A percentile compares a stretch with the other conserved stretches of the same genome.
Evolutionary conservation across 2,797 vertebrate species (phyloP).

Genomic region (Melopsittacus undulatus): DNA sequence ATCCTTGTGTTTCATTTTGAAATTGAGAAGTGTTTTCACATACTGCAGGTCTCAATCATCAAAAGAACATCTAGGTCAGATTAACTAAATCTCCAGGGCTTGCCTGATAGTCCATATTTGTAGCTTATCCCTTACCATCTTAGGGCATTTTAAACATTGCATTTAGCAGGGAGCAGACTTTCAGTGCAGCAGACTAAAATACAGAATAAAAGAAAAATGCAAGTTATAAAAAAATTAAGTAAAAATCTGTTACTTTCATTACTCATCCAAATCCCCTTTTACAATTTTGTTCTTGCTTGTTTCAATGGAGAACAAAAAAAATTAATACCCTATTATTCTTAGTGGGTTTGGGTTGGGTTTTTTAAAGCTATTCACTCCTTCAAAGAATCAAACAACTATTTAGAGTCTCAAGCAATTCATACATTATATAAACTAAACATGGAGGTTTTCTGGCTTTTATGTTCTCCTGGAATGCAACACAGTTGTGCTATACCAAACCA

Average conservation of each 20-base stretch:
- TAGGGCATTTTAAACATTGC: slow-evolving; percentile 75
- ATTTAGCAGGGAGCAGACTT: slow-evolving; percentile 51
- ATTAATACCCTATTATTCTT: not conserved
- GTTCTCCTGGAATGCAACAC: not conserved
- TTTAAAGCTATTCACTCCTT: not conserved
- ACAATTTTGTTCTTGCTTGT: not conserved
- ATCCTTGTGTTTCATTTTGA: slow-evolving; percentile 78
- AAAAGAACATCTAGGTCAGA: slow-evolving; percentile 89
- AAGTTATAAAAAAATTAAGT: not conserved
- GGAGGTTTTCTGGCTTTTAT: not conserved
- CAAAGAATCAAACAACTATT: not conserved
- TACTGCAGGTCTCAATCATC: slow-evolving; percentile 81
- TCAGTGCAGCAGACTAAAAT: not conserved
- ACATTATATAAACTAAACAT: not conserved
- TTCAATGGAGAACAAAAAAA: not conserved
- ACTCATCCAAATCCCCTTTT: not conserved
- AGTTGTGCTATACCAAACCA: not conserved
- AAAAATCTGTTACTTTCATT: not conserved
- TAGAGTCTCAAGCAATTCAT: not conserved
- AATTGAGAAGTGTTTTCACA: slow-evolving; percentile 80
- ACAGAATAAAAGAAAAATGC: not conserved
- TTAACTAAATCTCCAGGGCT: slow-evolving; percentile 82
- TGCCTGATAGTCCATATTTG: slow-evolving; percentile 73
- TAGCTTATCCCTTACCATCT: slow-evolving; percentile 80
- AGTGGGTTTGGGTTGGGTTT: not conserved